Percentiles rank a stretch among this genome's conserved stretches.
These are phyloP conservation scores for Microplitis deprimator DNA, from an alignment of 2,888 invertebrate species.

Conservation along the genomic window DNA sequence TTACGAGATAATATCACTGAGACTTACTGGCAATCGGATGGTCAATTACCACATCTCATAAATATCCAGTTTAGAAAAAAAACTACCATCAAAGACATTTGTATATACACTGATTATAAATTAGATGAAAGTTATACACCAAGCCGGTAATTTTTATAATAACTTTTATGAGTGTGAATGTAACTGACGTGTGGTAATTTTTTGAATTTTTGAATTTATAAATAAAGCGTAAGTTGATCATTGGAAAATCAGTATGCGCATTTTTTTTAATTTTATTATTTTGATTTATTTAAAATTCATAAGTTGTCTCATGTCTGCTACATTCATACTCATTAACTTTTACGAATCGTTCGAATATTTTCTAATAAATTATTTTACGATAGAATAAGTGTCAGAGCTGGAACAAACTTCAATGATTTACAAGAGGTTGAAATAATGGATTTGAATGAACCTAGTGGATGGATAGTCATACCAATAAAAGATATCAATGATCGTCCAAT, in stretches of 20 bases:
- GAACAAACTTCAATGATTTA: conserved; percentile 96
- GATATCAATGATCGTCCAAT: conserved; percentile 90
- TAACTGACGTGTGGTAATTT: no score
- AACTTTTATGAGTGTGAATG: no score
- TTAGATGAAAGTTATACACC: conserved; percentile 99
- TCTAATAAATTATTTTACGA: conserved; percentile 11
- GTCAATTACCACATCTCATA: conserved; percentile 96
- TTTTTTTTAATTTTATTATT: not conserved
- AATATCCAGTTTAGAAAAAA: conserved; percentile 97
- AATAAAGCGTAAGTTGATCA: no score
- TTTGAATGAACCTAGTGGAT: conserved; percentile 94
- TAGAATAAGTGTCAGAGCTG: conserved; percentile 91
- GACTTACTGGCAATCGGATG: conserved; percentile 99
- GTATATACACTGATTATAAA: conserved; percentile 98
- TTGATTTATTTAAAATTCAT: not conserved
- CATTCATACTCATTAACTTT: not conserved
- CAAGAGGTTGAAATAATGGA: conserved; percentile 96
- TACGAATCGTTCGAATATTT: not conserved
- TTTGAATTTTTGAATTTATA: not conserved
- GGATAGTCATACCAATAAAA: conserved; percentile 94
- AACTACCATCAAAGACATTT: conserved; percentile 95
- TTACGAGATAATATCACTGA: conserved; percentile 95
- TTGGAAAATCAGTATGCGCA: no score
- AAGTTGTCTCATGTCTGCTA: no score
- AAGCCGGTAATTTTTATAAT: conserved; percentile 74